Evolutionary conservation across 2,113 vertebrate species (phyloP), one percentile per base, ranked within the genome.

Genomic region (Hydrolagus affinis): DNA sequence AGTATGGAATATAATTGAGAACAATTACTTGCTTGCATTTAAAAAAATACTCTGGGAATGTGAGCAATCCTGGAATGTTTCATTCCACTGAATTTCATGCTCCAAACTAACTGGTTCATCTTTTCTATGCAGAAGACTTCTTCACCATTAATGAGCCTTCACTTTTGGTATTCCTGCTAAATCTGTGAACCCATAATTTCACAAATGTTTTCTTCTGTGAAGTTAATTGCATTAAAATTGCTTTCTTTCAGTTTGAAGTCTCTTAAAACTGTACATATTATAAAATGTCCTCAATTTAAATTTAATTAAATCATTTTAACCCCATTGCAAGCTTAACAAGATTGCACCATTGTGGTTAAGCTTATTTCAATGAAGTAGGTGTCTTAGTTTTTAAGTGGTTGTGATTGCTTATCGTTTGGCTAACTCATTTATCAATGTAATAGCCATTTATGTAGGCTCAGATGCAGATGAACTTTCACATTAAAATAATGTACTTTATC

Each of bases 201-300:
- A 25, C 59, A 80, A 80, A 80, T 28, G 59, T 62, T 80, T 64
- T 30, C 76, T 80, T 80, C 73, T 75, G 32, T 64, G 59, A 64
- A 80, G 77, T 80, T 80, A 80, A 80, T 80, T 28, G 23, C 3
- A 30, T 28, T 19, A 80, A 80, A 68, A 83, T 32, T 12, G 30
- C 11, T 80, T n/a, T 59, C 56, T 59, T 62, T 62, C 62, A 15
- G 12, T 28, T 80, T 83, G 9, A 8, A 66, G 25, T 3, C 30
- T 75, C 30, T 11, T 75, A 44, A 56, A 21, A 56, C 56, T 56
- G 30, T 56, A 75, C 32, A 83, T 83, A 32, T 66, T 68, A 23
- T 32, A 66, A 68, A 83, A 23, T 30, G 15, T 17, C 32, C 17
- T 9, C 17, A 32, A 32, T 83, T 66, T 83, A 32, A 19, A 21